Conservation (phyloP, 2,797 vertebrate species). For the Urophycis tenuis region DNA sequence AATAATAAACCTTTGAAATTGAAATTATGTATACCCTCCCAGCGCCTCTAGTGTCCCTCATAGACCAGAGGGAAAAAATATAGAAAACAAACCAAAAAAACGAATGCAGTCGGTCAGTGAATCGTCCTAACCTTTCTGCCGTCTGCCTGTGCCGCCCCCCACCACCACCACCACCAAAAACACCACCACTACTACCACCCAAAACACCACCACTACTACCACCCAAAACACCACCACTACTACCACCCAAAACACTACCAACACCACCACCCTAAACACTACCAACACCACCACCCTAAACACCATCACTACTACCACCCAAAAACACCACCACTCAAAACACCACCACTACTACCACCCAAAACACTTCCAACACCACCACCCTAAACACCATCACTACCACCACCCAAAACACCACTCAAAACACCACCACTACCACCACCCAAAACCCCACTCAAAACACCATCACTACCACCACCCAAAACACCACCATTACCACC, state of each 20-base stretch:
- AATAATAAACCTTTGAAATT: background rate
- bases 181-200: slow-evolving; percentile 54
- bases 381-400: background rate
- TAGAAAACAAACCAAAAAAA: background rate
- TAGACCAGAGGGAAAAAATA: background rate
- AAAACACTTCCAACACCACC: too few species aligned
- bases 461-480: background rate
- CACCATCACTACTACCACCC: too few species aligned
- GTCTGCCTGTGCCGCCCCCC: background rate
- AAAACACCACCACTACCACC: background rate
- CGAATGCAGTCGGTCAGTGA: background rate
- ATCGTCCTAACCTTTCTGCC: background rate
- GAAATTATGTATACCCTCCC: background rate
- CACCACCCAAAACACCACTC: too few species aligned
- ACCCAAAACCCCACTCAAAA: too few species aligned
- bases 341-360: background rate
- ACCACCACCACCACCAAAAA: background rate
- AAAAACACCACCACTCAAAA: too few species aligned
- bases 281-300: too few species aligned
- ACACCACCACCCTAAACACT: too few species aligned
- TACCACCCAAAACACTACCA: too few species aligned
- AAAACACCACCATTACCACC: background rate
- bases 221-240: slow-evolving; percentile 48
- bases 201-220: slow-evolving; percentile 52
- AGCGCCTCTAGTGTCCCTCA: background rate